A percentile compares a stretch with the other conserved stretches of the same genome.
phyloP scores from a whole-genome alignment of 2,888 invertebrate genomes.

The Masnerella sp. region DNA sequence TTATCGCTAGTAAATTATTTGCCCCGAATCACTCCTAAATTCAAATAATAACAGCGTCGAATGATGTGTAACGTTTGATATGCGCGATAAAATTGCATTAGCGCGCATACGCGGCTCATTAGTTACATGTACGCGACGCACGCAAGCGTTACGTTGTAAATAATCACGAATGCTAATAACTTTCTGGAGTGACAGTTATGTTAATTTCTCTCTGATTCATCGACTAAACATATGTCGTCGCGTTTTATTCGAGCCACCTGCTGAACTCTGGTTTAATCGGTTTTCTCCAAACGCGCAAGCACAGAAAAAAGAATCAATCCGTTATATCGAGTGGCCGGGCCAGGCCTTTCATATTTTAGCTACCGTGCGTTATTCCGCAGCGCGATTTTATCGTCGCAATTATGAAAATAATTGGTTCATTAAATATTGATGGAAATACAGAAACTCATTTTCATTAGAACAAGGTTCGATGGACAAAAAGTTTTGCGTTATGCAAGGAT shows the following conservation, averaged over 20 bases:
- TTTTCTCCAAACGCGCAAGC: constrained; percentile 5
- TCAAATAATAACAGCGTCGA: constrained; percentile 24
- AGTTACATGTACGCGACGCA: constrained; percentile 41
- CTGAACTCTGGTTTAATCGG: constrained; percentile 44
- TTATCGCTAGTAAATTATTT: constrained; percentile 10
- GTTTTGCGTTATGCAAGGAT: constrained; percentile 20
- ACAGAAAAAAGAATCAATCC: constrained; percentile 16
- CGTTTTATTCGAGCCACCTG: constrained; percentile 49
- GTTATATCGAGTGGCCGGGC: constrained; percentile 13
- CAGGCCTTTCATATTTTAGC: constrained; percentile 14
- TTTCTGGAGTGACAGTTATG: constrained; percentile 69
- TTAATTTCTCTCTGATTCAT: constrained; percentile 75
- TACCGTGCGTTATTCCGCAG: not conserved
- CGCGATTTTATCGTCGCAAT: constrained; percentile 13
- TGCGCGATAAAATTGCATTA: constrained; percentile 37
- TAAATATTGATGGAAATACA: constrained; percentile 32
- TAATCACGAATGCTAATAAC: constrained; percentile 70
- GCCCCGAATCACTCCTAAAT: constrained; percentile 9
- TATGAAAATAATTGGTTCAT: constrained; percentile 33
- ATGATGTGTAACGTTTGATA: constrained; percentile 42
- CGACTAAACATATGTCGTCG: constrained; percentile 54
- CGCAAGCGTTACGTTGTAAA: constrained; percentile 42
- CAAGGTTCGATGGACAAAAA: constrained; percentile 37
- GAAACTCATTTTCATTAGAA: constrained; percentile 44
- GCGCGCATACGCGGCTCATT: constrained; percentile 38